These are phyloP conservation scores for Hypothenemus hampei DNA, from an alignment of 1,140 invertebrate genomes.

Conservation along the genomic window DNA sequence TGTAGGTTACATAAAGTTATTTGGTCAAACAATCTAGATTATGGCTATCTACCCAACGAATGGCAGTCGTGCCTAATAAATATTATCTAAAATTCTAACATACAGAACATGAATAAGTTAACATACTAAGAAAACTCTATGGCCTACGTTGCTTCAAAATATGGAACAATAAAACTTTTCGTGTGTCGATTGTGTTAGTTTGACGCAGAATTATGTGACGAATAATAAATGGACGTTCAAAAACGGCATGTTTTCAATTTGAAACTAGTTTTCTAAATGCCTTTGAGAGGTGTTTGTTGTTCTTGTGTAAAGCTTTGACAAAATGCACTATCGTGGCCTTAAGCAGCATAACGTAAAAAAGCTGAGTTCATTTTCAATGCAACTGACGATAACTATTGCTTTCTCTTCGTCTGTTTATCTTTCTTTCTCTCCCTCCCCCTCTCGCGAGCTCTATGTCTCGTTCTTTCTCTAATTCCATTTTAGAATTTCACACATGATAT, in stretches of 20 bases:
- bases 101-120: conserved; percentile 26
- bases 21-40: conserved; percentile 14
- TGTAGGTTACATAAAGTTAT: no score
- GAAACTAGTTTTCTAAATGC: conserved; percentile 12
- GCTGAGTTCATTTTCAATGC: conserved; percentile 31
- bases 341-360: conserved; percentile 26
- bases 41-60: conserved; percentile 32
- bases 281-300: conserved; percentile 24
- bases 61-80: conserved; percentile 29
- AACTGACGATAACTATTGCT: conserved; percentile 41
- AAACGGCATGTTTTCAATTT: conserved; percentile 1
- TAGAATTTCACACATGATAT: no score
- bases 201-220: conserved; percentile 2
- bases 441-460: no score
- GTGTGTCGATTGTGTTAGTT: conserved; percentile 13
- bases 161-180: conserved; percentile 10
- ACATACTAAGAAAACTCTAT: conserved; percentile 24
- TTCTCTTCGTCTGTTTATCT: no score
- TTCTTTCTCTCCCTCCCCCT: no score
- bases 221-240: conserved; percentile 1
- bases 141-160: conserved; percentile 26
- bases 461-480: neutral
- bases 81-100: conserved; percentile 25
- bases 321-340: conserved; percentile 26
- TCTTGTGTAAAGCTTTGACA: conserved; percentile 24